Base-by-base conservation (phyloP, 2,113 vertebrate genomes). In the Rhea pennata region DNA sequence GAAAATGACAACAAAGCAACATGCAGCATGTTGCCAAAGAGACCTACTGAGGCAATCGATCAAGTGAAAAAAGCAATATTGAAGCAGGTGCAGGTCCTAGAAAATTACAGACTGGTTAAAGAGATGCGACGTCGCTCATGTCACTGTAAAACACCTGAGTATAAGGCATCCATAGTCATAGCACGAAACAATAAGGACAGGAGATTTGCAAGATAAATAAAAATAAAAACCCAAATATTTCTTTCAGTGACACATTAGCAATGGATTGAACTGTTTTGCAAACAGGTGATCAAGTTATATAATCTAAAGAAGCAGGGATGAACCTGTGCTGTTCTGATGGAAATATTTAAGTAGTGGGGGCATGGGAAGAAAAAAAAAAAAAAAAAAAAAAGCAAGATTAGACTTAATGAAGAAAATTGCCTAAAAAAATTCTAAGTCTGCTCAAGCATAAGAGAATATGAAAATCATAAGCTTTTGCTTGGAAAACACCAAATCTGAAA, bases 31-130 rank as follows among this genome's bases (percentile, higher is more conserved):
- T 53, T 91, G 78, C 75, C 79, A 93, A 58, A 93, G 67, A 95
- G 58, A 90, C 17, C 42, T 92, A 72, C 39, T 17, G 64, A 90
- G 39, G 39, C 48, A 81, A 93, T 88, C 0, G 0, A 93, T 77
- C 65, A 84, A 86, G 39, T 71, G 46, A 44, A 88, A 90, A 94
- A 90, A 59, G 16, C 50, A 96, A 77, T 92, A 64, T 1, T 77
- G 39, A 94, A 88, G 39, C 42, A 93, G 22, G 27, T 61, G 6
- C 8, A 69, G 39, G 26, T 78, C 65, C 31, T 65, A 51, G n/a
- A 92, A 93, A 90, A 84, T 56, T 74, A 69, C 40, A 84, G 61
- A 70, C 23, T 62, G 54, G 7, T 64, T 93, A 83, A 87, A 94
- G 27, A 83, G 17, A 84, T 39, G 20, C 71, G 33, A 66, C 73